These are phyloP conservation scores for Brienomyrus brachyistius DNA, from an alignment of 2,113 vertebrate genomes.

Conservation along the genomic window DNA sequence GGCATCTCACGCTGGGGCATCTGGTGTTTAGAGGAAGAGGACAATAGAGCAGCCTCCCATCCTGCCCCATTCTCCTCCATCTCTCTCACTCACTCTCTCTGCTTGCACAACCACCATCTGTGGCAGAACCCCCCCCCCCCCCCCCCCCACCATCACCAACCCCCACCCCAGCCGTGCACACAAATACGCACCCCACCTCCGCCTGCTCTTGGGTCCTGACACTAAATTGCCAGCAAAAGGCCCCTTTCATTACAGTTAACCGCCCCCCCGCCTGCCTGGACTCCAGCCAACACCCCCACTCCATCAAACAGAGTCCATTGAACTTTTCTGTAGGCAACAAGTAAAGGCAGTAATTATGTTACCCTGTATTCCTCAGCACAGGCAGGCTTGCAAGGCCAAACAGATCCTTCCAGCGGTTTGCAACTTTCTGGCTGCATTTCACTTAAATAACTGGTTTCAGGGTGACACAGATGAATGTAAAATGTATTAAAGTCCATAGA, in stretches of 20 bases:
- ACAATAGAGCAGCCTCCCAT: constrained; percentile 4
- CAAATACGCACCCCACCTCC: not conserved
- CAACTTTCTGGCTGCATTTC: not conserved
- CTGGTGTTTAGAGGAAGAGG: constrained; percentile 14
- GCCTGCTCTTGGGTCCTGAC: not conserved
- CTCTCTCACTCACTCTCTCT: not conserved
- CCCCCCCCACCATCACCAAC: not conserved
- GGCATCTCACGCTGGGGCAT: constrained; percentile 8
- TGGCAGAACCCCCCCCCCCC: not conserved
- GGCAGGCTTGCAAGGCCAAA: not conserved
- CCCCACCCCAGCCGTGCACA: not conserved
- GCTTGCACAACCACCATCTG: not conserved
- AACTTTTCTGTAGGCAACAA: constrained; percentile 2
- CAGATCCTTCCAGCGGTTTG: not conserved
- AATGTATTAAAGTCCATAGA: not conserved
- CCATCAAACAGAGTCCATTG: not conserved
- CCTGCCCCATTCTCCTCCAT: not conserved
- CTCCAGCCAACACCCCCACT: not conserved
- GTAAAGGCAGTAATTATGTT: not conserved
- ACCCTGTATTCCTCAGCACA: not conserved
- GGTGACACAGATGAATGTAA: not conserved
- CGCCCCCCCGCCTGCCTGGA: not conserved
- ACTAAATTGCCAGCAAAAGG: constrained; percentile 13
- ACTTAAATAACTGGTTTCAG: not conserved
- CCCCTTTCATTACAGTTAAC: not conserved